Conservation (phyloP, 2,888 invertebrate species). For the Drosophila stalkeri region DNA sequence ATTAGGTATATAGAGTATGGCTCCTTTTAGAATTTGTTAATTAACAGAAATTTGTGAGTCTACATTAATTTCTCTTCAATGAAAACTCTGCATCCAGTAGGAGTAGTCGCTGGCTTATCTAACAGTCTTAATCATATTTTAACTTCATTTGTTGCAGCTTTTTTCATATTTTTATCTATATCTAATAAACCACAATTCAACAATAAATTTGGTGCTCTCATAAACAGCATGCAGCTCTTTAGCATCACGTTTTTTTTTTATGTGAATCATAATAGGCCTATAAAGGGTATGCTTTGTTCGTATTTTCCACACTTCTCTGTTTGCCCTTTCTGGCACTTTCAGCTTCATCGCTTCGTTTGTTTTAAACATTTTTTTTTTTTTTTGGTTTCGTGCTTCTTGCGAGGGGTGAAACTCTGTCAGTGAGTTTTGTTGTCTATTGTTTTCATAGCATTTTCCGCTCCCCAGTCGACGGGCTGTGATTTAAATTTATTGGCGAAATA, state of each 20-base stretch:
- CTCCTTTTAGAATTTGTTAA: too few species aligned
- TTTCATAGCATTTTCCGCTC: slow-evolving; percentile 25
- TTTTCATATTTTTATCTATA: background rate
- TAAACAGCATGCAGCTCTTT: background rate
- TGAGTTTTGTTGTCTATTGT: slow-evolving; percentile 46
- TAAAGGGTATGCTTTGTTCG: slow-evolving; percentile 20
- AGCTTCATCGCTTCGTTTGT: slow-evolving; percentile 26
- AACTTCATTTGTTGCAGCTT: background rate
- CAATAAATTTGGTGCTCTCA: slow-evolving; percentile 1
- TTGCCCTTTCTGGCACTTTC: slow-evolving; percentile 14
- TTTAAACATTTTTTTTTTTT: slow-evolving; percentile 4
- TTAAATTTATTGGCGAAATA: slow-evolving; percentile 82
- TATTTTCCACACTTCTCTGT: slow-evolving; percentile 26
- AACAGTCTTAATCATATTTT: background rate
- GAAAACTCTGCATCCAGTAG: background rate
- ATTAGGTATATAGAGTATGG: too few species aligned
- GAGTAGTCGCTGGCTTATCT: background rate
- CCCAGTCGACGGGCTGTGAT: slow-evolving; percentile 63
- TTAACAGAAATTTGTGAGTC: too few species aligned
- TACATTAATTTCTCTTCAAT: too few species aligned
- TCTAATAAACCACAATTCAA: background rate
- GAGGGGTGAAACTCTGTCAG: slow-evolving; percentile 8
- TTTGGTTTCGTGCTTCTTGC: slow-evolving; percentile 29
- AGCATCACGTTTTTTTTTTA: background rate
- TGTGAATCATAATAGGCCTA: background rate